Evolutionary conservation across 2,888 invertebrate genomes (phyloP), one percentile per base, ranked within the genome.

Genomic region (Noctua janthe): DNA sequence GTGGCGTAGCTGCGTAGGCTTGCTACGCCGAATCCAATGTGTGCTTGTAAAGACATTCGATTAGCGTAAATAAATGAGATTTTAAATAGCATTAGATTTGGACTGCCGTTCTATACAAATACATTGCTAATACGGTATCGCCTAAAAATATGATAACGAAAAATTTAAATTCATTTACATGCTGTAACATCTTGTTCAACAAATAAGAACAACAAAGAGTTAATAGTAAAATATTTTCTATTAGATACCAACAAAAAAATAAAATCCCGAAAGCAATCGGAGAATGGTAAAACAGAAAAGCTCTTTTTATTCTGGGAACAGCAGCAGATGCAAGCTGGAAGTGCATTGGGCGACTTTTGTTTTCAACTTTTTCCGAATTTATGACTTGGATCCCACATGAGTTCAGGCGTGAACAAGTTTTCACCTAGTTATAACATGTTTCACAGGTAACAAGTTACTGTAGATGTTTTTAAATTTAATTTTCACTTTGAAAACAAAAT

Each of bases 351-450:
- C 83, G 87, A 90, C 91, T 92, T 93, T 92, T 94, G 92, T 94
- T 94, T 92, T 91, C 87, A 91, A 91, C 90, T 92, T 91, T 92
- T 91, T 84, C 88, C 84, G 81, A 93, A 94, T 94, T 93, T 94
- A 94, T 92, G 92, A 92, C 92, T 90, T 88, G 90, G 89, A 90
- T 93, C 93, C 93, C 92, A 90, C 89, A 91, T 90, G 92, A 91
- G 91, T 93, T 93, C 89, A 91, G 90, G 89, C 88, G 91, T 90
- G 91, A 91, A 92, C 90, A 91, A 93, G 91, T 94, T 94, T 91
- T 92, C 92, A 93, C 92, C 91, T 91, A 91, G 92, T 93, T 93
- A 47, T 90, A 90, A 83, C 82, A 91, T 90, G 91, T 90, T 90
- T 92, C 84, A 89, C 89, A 88, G 91, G 88, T 90, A 90, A 91